Evolutionary conservation across 2,888 invertebrate species (phyloP), one percentile per base, ranked within the genome.

Genomic region (Tenthredo scrophulariae): DNA sequence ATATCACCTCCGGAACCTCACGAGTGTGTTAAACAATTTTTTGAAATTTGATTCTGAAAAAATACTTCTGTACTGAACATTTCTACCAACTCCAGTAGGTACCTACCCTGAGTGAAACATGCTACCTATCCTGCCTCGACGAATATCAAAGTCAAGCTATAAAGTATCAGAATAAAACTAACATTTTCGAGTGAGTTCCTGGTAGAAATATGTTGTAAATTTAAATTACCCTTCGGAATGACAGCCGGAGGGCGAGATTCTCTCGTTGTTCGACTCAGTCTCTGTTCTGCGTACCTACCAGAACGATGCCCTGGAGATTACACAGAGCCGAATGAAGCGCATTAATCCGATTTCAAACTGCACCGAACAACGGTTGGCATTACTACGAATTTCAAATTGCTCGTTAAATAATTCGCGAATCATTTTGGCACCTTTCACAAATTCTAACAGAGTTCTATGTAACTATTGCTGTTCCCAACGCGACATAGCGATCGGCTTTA

Each of bases 111-210:
- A 13, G 37, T 37, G 26, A 62, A 80, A 58, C 6, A 62, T 80
- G 58, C 22, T 13, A 37, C 62, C 62, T 22, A 62, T 6, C 7
- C 29, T 77, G 26, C 79, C 40, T 40, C 22, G 5, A 22, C 62
- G 62, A 80, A 80, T 58, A 80, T 80, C 79, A 40, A 15, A 84
- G 86, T 86, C 58, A 62, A 40, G 82, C 85, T 84, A 84, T 84
- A 86, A 86, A 86, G 86, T 85, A 84, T 84, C 70, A 79, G 84
- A 87, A 89, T 89, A 86, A 87, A 83, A 89, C 86, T 84, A 80
- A 86, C 86, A 62, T 85, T 86, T 87, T 87, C 85, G 67, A 43
- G 70, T 72, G 65, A 84, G 72, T 50, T 74, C 46, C 58, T 62
- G 43, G 43, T 80, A 65, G 77, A 88, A 88, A 83, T 85, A 87